Percentiles rank a stretch among this genome's conserved stretches.
Conservation (phyloP, 2,113 vertebrate species). For the Paradisaea rubra region DNA sequence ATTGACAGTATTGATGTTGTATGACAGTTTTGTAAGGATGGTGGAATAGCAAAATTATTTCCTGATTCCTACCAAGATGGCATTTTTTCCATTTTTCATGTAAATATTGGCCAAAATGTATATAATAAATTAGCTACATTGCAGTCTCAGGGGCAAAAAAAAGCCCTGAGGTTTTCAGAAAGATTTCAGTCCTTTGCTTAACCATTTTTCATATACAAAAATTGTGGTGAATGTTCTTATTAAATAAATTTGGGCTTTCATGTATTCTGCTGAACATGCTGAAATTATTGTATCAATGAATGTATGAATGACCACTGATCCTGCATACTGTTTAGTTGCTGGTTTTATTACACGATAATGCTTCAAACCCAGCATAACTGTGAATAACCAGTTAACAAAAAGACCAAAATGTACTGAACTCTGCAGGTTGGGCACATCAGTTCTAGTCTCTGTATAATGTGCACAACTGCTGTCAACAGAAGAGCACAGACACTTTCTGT, state of each 20-base stretch:
- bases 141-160: neutral
- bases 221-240: neutral
- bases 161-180: neutral
- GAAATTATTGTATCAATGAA: neutral
- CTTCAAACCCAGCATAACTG: neutral
- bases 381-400: neutral
- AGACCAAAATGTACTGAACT: neutral
- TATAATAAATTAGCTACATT: neutral
- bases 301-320: neutral
- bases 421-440: neutral
- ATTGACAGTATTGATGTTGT: neutral
- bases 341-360: neutral
- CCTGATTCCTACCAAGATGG: neutral
- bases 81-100: neutral
- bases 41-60: neutral
- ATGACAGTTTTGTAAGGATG: neutral
- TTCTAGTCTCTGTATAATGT: neutral
- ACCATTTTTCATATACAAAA: neutral
- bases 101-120: neutral
- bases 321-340: neutral
- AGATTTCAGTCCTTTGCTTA: neutral
- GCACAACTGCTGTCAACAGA: neutral
- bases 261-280: neutral
- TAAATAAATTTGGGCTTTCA: neutral
- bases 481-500: neutral